A percentile compares a stretch with the other conserved stretches of the same genome.
Evolutionary conservation across 2,888 invertebrate genomes (phyloP).

Genomic region (Zonitis immaculata): DNA sequence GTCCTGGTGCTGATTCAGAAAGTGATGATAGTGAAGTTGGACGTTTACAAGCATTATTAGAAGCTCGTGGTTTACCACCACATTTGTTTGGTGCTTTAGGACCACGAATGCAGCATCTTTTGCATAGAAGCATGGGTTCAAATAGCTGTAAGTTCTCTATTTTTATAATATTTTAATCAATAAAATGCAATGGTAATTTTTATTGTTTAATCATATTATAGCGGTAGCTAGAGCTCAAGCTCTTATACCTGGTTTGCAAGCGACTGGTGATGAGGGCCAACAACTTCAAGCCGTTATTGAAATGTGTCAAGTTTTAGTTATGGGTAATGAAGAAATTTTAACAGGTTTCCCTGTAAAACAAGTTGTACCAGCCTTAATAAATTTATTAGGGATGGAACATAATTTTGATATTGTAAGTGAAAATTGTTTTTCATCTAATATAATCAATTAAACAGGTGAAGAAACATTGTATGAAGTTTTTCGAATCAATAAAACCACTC

Average conservation of each 20-base stretch:
- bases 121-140: slow-evolving; percentile 91
- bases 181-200: slow-evolving; percentile 6
- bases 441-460: background rate
- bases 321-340: slow-evolving; percentile 98
- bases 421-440: no score
- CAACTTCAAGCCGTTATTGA: slow-evolving; percentile 96
- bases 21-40: slow-evolving; percentile 95
- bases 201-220: slow-evolving; percentile 26
- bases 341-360: slow-evolving; percentile 98
- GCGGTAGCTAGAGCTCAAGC: slow-evolving; percentile 90
- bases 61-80: slow-evolving; percentile 93
- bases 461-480: background rate
- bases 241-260: slow-evolving; percentile 84
- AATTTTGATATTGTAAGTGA: slow-evolving; percentile 94
- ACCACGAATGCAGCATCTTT: slow-evolving; percentile 92
- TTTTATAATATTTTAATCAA: background rate
- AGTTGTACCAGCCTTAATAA: slow-evolving; percentile 92
- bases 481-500: background rate
- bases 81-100: slow-evolving; percentile 94
- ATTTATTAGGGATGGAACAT: slow-evolving; percentile 90
- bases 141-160: slow-evolving; percentile 62
- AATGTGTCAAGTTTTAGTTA: slow-evolving; percentile 97
- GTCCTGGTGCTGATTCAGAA: slow-evolving; percentile 60
- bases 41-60: slow-evolving; percentile 87
- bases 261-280: slow-evolving; percentile 90